Conservation (phyloP, 2,113 vertebrate species). For the Oriolus oriolus region DNA sequence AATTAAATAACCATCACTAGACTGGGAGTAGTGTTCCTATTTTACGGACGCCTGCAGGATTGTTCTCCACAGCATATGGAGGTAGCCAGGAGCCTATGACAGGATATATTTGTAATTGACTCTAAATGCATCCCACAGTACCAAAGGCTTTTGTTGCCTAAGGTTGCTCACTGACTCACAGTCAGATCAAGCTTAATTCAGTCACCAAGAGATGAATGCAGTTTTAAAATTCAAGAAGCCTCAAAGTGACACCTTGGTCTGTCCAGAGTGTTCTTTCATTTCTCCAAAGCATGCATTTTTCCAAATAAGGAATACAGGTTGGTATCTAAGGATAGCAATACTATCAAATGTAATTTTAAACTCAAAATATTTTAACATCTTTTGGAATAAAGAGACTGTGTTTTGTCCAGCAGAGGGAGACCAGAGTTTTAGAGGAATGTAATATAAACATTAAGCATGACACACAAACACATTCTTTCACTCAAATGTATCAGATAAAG, state of each 20-base stretch:
- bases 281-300: neutral
- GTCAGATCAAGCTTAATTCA: neutral
- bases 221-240: neutral
- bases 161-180: neutral
- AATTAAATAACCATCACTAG: neutral
- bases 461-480: neutral
- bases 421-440: neutral
- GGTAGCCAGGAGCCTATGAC: neutral
- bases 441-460: neutral
- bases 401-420: conserved; percentile 40
- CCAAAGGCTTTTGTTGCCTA: neutral
- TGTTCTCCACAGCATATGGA: neutral
- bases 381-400: neutral
- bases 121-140: neutral
- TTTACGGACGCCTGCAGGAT: neutral
- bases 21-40: neutral
- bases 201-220: neutral
- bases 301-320: neutral
- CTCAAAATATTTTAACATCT: neutral
- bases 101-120: neutral
- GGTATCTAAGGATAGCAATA: neutral
- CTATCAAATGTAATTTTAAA: neutral
- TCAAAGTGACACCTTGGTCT: neutral
- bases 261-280: neutral
- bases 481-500: neutral